Evolutionary conservation across 2,888 invertebrate species (phyloP).

Genomic region (Pollenia amentaria): DNA sequence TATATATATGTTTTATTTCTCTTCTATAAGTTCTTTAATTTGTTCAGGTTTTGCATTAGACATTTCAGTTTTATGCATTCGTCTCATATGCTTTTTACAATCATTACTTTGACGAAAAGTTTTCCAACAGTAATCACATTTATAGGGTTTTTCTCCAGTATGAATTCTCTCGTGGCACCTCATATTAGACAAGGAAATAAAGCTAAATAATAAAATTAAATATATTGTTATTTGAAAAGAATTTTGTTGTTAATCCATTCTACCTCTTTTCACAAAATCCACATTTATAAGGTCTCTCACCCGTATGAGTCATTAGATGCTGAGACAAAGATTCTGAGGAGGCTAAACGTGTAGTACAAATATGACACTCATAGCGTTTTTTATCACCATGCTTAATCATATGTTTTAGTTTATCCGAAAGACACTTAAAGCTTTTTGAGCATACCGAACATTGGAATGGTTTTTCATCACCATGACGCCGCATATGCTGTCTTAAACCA

Average conservation of each 20-base stretch:
- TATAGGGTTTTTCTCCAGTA: constrained; percentile 85
- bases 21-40: neutral
- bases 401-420: constrained; percentile 86
- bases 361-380: constrained; percentile 85
- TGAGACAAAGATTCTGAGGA: constrained; percentile 87
- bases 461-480: constrained; percentile 86
- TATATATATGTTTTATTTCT: neutral
- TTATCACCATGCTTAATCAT: constrained; percentile 83
- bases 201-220: constrained; percentile 24
- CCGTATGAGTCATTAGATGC: constrained; percentile 88
- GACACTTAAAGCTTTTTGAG: constrained; percentile 86
- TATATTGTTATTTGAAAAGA: neutral
- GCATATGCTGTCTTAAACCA: constrained; percentile 86
- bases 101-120: constrained; percentile 77
- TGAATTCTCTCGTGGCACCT: constrained; percentile 53
- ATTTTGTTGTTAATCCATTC: neutral
- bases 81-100: constrained; percentile 82
- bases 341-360: constrained; percentile 87
- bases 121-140: constrained; percentile 85
- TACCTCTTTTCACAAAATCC: constrained; percentile 78
- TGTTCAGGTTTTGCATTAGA: constrained; percentile 81
- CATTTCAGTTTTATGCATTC: constrained; percentile 42
- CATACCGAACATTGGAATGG: constrained; percentile 86
- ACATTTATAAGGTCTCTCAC: constrained; percentile 82
- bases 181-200: constrained; percentile 50